Evolutionary conservation across 2,797 vertebrate genomes (phyloP).

Genomic region (Notolabrus celidotus): DNA sequence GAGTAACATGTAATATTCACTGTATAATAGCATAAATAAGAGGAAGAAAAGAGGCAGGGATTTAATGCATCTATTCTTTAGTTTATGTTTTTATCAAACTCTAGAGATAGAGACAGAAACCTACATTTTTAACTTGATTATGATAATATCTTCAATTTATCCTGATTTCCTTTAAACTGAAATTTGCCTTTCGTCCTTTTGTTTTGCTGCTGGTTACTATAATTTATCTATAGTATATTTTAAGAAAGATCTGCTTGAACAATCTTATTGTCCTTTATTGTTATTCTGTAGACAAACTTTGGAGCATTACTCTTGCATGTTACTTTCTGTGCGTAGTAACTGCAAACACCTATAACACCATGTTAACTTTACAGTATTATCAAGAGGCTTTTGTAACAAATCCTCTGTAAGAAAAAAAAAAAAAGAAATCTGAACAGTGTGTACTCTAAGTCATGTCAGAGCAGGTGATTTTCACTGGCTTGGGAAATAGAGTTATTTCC

Average conservation of each 20-base stretch:
- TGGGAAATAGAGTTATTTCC: slow-evolving; percentile 78
- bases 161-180: not conserved
- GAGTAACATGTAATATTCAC: not conserved
- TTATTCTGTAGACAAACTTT: not conserved
- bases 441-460: slow-evolving; percentile 61
- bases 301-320: slow-evolving; percentile 1
- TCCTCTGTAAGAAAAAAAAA: slow-evolving; percentile 16
- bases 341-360: slow-evolving; percentile 3
- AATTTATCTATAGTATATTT: not conserved
- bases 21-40: slow-evolving; percentile 5
- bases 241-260: not conserved
- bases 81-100: not conserved
- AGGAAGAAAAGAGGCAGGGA: not conserved
- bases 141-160: not conserved
- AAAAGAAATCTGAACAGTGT: slow-evolving; percentile 43
- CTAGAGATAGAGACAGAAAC: not conserved
- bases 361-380: slow-evolving; percentile 29
- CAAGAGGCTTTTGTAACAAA: slow-evolving; percentile 41
- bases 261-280: not conserved
- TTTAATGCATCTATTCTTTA: not conserved
- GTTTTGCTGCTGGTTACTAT: not conserved
- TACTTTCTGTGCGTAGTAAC: not conserved
- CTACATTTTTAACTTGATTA: not conserved
- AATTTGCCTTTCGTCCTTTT: not conserved
- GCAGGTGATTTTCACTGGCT: slow-evolving; percentile 61